Base-by-base conservation (phyloP, 2,888 invertebrate genomes). In the Incurvaria masculella region DNA sequence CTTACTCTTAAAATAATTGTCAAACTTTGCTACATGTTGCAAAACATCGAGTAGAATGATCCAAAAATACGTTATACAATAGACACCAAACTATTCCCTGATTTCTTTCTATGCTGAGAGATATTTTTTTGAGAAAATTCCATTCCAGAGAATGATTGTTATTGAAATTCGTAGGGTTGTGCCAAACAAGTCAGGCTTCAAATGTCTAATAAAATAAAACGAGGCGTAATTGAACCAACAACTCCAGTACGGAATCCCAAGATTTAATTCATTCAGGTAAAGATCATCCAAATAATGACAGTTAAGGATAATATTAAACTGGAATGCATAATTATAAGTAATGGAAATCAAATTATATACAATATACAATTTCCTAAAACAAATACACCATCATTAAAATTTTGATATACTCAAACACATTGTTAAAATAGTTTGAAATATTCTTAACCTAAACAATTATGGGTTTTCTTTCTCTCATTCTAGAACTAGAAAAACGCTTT, bases 401-500 rank as follows among this genome's bases (percentile, higher is more conserved):
- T 49, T 10, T 49, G 44, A 51, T 42, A 40, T 14, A 44, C 27
- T 2, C 3, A 42, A 42, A 23, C 27, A 42, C 17, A 11, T 44
- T 39, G 16, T n/a, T 33, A 40, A 40, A 10, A 40, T 40, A 18
- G 40, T 40, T 10, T 14, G 16, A 14, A 40, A n/a, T 18, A 40
- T 16, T 10, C 18, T 40, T 40, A 18, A 40, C 18, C 61, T 58
- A 74, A 20, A 74, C 76, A 49, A 76, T 56, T 20, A 78, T 66
- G 1, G 76, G 76, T 56, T 66, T 69, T n/a, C 76, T 56, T 53
- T 67, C 72, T 46, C 67, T 69, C 45, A 69, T 55, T 59, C 66
- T 74, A 59, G 76, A 76, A 21, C 33, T 33, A 33, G 76, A 76
- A 55, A 76, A 76, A 56, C 69, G 71, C 56, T 74, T 73, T 55